Evolutionary conservation across 2,113 vertebrate species (phyloP).

Genomic region (Chrysochloris asiatica): DNA sequence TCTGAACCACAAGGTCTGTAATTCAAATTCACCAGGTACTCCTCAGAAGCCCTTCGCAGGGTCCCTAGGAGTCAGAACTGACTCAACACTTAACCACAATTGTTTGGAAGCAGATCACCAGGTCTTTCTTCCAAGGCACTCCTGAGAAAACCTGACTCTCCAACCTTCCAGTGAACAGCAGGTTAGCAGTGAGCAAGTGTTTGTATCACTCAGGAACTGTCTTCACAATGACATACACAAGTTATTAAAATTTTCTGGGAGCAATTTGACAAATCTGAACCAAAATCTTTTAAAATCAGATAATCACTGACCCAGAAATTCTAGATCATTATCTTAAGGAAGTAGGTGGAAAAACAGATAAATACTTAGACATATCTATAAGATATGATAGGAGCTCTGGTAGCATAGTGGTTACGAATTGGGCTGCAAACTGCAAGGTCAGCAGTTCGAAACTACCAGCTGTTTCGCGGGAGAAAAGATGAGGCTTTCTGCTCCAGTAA

Average conservation of each 20-base stretch:
- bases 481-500: too few relatives aligned
- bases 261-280: background rate
- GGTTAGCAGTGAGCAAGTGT: background rate
- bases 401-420: too few relatives aligned
- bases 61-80: too few relatives aligned
- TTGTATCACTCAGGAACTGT: too few relatives aligned
- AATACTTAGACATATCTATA: background rate
- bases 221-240: fast-evolving
- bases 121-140: background rate
- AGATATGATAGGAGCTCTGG: too few relatives aligned
- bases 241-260: background rate
- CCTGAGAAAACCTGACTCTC: background rate
- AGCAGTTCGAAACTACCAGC: too few relatives aligned
- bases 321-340: background rate
- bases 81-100: too few relatives aligned
- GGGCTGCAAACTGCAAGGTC: too few relatives aligned
- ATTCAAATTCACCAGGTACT: too few relatives aligned
- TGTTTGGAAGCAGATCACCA: background rate
- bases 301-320: background rate
- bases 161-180: background rate
- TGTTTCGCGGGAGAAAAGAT: too few relatives aligned
- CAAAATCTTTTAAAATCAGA: background rate
- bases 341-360: background rate
- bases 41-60: too few relatives aligned
- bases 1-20: too few relatives aligned